Evolutionary conservation across 2,888 invertebrate genomes (phyloP).

Genomic region (Heteromurus nitidus): DNA sequence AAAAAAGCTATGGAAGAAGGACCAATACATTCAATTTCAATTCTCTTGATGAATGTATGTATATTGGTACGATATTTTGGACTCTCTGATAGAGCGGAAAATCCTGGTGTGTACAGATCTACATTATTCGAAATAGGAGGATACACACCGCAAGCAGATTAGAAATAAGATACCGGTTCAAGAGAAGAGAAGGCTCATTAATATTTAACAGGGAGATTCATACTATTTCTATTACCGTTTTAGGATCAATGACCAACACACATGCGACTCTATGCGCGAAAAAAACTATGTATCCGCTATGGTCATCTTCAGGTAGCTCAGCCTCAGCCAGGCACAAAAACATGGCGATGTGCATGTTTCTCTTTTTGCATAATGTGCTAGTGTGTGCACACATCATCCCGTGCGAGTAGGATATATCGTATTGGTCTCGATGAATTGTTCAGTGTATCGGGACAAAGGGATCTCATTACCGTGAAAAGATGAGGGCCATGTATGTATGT

Average conservation of each 20-base stretch:
- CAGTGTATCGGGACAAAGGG: conserved; percentile 54
- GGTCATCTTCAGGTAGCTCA: too few species aligned
- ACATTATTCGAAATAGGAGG: background rate
- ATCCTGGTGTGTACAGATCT: background rate
- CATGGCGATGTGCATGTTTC: background rate
- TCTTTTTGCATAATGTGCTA: background rate
- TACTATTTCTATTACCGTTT: conserved; percentile 61
- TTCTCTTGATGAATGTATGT: too few species aligned
- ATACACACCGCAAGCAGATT: conserved; percentile 21
- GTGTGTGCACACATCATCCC: conserved; percentile 21
- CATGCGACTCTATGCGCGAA: conserved; percentile 35
- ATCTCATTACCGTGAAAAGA: conserved; percentile 50
- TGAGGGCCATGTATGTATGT: conserved; percentile 13
- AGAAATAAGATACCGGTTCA: conserved; percentile 58
- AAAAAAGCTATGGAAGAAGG: too few species aligned
- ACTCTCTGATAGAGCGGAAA: background rate
- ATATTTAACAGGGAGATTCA: conserved; percentile 63
- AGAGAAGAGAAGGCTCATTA: conserved; percentile 54
- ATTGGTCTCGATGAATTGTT: conserved; percentile 47
- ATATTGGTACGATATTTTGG: too few species aligned
- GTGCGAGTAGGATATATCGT: too few species aligned
- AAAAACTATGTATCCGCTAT: background rate
- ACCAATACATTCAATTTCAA: too few species aligned
- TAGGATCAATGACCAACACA: conserved; percentile 64
- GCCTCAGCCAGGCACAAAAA: too few species aligned